Evolutionary conservation across 2,888 invertebrate species (phyloP).

Genomic region (Dysmachus trigonus): DNA sequence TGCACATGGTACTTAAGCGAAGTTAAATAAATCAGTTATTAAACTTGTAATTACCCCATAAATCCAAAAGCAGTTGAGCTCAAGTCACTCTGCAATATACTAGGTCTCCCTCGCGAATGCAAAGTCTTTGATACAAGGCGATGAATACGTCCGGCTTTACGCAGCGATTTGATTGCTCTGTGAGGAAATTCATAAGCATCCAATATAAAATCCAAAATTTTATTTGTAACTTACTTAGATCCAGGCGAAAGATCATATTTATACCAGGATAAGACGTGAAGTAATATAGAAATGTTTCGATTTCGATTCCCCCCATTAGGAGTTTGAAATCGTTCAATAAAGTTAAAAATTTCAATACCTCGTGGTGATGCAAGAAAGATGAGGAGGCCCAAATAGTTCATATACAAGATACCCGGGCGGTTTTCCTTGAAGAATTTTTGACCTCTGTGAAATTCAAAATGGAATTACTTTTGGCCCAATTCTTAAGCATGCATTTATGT

Average conservation of each 20-base stretch:
- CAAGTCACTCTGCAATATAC: constrained; percentile 79
- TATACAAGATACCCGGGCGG: constrained; percentile 71
- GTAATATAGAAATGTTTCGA: constrained; percentile 77
- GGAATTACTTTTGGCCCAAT: not conserved
- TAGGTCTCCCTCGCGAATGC: constrained; percentile 64
- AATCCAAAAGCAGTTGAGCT: constrained; percentile 84
- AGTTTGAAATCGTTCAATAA: constrained; percentile 73
- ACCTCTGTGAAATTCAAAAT: constrained; percentile 66
- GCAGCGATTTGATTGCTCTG: constrained; percentile 73
- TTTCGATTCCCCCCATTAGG: constrained; percentile 69
- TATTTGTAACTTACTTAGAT: constrained; percentile 63
- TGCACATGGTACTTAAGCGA: not conserved
- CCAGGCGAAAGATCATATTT: constrained; percentile 72
- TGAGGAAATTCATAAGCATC: not conserved
- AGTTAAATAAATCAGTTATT: not conserved
- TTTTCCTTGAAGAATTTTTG: constrained; percentile 75
- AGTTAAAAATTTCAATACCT: constrained; percentile 72
- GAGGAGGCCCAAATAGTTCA: constrained; percentile 76
- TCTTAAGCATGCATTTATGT: not conserved
- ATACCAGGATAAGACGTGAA: constrained; percentile 80
- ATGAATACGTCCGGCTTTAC: constrained; percentile 71
- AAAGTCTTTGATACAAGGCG: constrained; percentile 67
- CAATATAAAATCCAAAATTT: not conserved
- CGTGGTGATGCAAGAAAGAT: constrained; percentile 75
- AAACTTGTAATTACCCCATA: constrained; percentile 67